A percentile compares a stretch with the other conserved stretches of the same genome.
Conservation (phyloP, 2,888 invertebrate species). For the Scaptodrosophila latifasciaeformis region DNA sequence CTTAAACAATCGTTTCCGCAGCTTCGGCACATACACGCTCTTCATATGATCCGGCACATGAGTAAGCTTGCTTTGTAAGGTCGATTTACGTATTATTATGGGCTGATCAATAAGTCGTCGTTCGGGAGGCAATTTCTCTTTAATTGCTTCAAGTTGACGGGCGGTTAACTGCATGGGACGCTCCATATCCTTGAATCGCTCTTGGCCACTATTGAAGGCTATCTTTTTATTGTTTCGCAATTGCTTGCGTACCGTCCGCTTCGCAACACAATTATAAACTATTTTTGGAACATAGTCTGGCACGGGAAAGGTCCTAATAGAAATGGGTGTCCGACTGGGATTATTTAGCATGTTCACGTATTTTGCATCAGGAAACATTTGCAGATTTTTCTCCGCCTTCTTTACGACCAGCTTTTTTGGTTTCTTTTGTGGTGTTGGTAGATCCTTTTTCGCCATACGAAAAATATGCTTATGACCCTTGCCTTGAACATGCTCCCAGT, state of each 20-base stretch:
- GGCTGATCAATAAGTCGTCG: slow-evolving; percentile 55
- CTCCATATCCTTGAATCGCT: slow-evolving; percentile 61
- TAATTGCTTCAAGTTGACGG: slow-evolving; percentile 46
- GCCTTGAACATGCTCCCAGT: slow-evolving; percentile 65
- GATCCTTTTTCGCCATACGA: slow-evolving; percentile 28
- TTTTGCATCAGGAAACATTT: slow-evolving; percentile 57
- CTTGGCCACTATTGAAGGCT: slow-evolving; percentile 67
- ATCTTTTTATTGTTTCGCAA: slow-evolving; percentile 68
- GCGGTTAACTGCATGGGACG: slow-evolving; percentile 41
- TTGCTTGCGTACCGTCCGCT: slow-evolving; percentile 54
- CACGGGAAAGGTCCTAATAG: slow-evolving; percentile 29
- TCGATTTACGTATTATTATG: slow-evolving; percentile 23
- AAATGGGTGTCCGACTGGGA: slow-evolving; percentile 41
- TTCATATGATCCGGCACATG: slow-evolving; percentile 53
- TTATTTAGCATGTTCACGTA: slow-evolving; percentile 63
- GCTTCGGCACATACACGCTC: slow-evolving; percentile 41
- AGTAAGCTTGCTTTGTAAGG: slow-evolving; percentile 42
- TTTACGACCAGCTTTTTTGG: slow-evolving; percentile 30
- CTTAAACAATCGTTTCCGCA: slow-evolving; percentile 66
- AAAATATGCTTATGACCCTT: slow-evolving; percentile 57
- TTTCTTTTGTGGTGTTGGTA: slow-evolving; percentile 20
- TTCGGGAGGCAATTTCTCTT: slow-evolving; percentile 42
- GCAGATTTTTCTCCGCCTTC: slow-evolving; percentile 42
- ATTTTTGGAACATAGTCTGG: slow-evolving; percentile 23
- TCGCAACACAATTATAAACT: slow-evolving; percentile 61